Evolutionary conservation across 1,140 invertebrate genomes (phyloP).

Genomic region (Drosophila jambulina): DNA sequence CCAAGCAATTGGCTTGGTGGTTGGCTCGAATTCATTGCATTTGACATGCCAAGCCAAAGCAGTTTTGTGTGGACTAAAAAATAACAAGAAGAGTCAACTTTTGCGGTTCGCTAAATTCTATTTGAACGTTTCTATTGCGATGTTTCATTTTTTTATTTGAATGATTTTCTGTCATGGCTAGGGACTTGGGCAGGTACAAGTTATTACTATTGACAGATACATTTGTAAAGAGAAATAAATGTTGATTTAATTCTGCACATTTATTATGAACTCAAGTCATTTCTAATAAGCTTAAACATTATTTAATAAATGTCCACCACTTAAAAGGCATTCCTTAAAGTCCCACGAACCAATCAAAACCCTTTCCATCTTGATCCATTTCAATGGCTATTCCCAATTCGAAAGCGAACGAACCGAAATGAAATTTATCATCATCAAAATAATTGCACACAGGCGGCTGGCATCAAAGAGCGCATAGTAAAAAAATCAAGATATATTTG

Average conservation of each 20-base stretch:
- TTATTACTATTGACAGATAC: not conserved
- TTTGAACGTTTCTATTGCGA: slow-evolving; percentile 36
- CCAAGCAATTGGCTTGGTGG: slow-evolving; percentile 34
- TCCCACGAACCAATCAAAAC: slow-evolving; percentile 5
- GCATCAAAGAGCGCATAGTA: slow-evolving; percentile 61
- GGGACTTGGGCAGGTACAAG: not conserved
- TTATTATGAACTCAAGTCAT: not conserved
- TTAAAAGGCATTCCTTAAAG: slow-evolving; percentile 1
- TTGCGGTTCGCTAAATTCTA: slow-evolving; percentile 55
- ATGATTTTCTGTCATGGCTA: slow-evolving; percentile 7
- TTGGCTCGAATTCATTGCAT: slow-evolving; percentile 59
- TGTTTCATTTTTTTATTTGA: slow-evolving; percentile 11
- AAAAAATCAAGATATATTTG: slow-evolving; percentile 33
- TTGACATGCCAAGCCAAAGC: slow-evolving; percentile 74
- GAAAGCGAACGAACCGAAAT: slow-evolving; percentile 52
- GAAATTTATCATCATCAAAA: slow-evolving; percentile 64
- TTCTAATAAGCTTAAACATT: not conserved
- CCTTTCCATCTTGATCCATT: slow-evolving; percentile 35
- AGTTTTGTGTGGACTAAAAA: slow-evolving; percentile 64
- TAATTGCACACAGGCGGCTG: slow-evolving; percentile 62
- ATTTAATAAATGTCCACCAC: not conserved
- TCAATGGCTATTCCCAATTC: slow-evolving; percentile 32
- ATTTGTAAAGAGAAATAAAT: not conserved
- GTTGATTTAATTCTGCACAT: not conserved
- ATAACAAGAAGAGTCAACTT: slow-evolving; percentile 56